Evolutionary conservation across 1,140 invertebrate genomes (phyloP), one percentile per base, ranked within the genome.

Genomic region (Pachypeltis micranthus): DNA sequence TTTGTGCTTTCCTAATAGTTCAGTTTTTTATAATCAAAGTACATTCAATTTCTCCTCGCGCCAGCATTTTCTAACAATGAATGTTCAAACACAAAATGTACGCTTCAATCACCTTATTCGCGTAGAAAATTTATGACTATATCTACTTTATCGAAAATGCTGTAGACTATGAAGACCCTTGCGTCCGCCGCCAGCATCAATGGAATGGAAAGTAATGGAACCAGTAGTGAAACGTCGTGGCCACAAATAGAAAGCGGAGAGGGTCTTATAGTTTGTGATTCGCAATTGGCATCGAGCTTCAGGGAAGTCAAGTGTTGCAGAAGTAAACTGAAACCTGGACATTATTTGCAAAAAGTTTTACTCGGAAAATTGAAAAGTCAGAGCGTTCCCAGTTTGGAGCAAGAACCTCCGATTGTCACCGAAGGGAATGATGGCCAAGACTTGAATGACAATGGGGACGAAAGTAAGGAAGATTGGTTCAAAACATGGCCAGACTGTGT

Each of bases 401-500:
- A 67, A 59, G 44, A 34, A 27, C 12, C 28, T 2, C 26, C 54
- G 7, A 29, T 29, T 57, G 7, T n/a, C 3, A 25, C 26, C 4
- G 63, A 44, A 34, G 44, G 14, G 21, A 27, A 19, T 14, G 62
- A 29, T n/a, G 16, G 3, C 47, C 25, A 62, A 21, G 31, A 61
- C 2, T 19, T 2, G 27, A 34, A 51, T 54, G 54, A 29, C 12
- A 39, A 34, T 19, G 62, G 60, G 23, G 47, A 61, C 26, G 55
- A 66, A 28, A 56, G 14, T 28, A 67, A 59, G 57, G 68, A 69
- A 26, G 59, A 64, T 34, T 70, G 71, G 69, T 72, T 68, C 64
- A 68, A 67, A 63, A 72, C 71, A 7, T 72, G 71, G 71, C 71
- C 71, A 7, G 71, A 72, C 63, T 68, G 70, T 59, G 67, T 67